These are phyloP conservation scores for Huso huso DNA, from an alignment of 2,797 vertebrate genomes.

Conservation along the genomic window DNA sequence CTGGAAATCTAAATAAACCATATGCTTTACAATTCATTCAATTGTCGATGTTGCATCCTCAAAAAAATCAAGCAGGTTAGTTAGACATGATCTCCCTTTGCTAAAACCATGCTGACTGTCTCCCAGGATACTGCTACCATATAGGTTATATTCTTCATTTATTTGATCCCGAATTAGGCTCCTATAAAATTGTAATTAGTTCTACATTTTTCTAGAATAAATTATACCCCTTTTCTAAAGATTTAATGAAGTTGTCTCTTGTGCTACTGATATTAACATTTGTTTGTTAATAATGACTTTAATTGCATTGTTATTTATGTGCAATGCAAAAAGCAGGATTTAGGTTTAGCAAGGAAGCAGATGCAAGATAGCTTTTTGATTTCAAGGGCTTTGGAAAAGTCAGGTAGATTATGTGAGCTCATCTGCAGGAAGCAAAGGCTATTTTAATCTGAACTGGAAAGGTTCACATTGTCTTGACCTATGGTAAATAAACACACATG, in stretches of 20 bases:
- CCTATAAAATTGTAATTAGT: slow-evolving; percentile 57
- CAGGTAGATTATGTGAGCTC: background rate
- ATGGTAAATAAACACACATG: no score
- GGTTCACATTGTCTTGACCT: no score
- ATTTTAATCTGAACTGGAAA: background rate
- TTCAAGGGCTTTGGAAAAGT: background rate
- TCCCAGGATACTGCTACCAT: no score
- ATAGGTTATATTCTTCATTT: slow-evolving; percentile 35
- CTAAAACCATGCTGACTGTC: no score
- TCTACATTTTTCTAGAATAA: slow-evolving; percentile 44
- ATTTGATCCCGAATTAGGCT: slow-evolving; percentile 59
- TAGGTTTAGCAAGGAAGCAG: slow-evolving; percentile 1
- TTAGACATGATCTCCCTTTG: no score
- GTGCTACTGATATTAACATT: slow-evolving; percentile 43
- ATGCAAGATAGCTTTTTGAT: background rate
- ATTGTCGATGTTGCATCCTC: no score
- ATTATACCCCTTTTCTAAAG: slow-evolving; percentile 41
- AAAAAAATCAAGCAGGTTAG: no score
- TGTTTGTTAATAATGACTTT: slow-evolving; percentile 25
- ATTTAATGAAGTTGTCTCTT: slow-evolving; percentile 53
- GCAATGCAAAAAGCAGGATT: background rate
- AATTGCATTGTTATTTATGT: background rate
- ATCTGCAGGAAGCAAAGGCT: slow-evolving; percentile 2
- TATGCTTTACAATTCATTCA: no score
- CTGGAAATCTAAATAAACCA: no score